Conservation (phyloP, 2,888 invertebrate genomes). For the Brachynemurus nebulosus region DNA sequence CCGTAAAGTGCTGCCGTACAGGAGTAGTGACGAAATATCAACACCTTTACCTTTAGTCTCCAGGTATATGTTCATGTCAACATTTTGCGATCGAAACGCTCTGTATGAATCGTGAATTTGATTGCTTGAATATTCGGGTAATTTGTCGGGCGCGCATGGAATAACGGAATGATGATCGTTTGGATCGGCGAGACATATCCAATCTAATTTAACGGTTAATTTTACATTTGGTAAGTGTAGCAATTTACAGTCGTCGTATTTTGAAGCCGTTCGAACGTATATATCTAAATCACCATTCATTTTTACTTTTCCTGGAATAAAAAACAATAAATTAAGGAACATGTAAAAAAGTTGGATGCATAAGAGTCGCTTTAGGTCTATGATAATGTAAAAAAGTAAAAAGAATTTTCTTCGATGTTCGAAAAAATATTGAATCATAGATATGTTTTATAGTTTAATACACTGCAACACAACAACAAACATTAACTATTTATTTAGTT, state of each 20-base stretch:
- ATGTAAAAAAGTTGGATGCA: no score
- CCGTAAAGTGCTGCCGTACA: conserved; percentile 87
- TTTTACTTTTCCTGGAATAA: conserved; percentile 57
- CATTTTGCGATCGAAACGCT: conserved; percentile 79
- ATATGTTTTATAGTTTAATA: no score
- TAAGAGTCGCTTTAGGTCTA: no score
- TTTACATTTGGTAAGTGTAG: conserved; percentile 82
- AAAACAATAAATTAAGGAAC: not conserved
- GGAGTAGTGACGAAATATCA: conserved; percentile 56
- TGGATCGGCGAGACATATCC: conserved; percentile 86
- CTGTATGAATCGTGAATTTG: conserved; percentile 93
- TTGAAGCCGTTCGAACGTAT: conserved; percentile 91
- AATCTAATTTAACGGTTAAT: conserved; percentile 68
- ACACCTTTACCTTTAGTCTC: conserved; percentile 52
- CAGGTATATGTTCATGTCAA: conserved; percentile 62
- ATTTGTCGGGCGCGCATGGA: conserved; percentile 89
- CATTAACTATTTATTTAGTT: no score
- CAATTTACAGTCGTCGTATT: conserved; percentile 95
- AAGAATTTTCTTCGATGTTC: no score
- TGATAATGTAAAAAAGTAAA: no score
- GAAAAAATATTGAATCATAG: no score
- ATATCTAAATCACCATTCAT: conserved; percentile 90
- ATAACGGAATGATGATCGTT: conserved; percentile 92
- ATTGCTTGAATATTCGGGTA: conserved; percentile 94
- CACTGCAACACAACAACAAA: no score